A percentile compares a stretch with the other conserved stretches of the same genome.
phyloP scores from a whole-genome alignment of 2,797 vertebrate species.

The Fistularia tabacaria region DNA sequence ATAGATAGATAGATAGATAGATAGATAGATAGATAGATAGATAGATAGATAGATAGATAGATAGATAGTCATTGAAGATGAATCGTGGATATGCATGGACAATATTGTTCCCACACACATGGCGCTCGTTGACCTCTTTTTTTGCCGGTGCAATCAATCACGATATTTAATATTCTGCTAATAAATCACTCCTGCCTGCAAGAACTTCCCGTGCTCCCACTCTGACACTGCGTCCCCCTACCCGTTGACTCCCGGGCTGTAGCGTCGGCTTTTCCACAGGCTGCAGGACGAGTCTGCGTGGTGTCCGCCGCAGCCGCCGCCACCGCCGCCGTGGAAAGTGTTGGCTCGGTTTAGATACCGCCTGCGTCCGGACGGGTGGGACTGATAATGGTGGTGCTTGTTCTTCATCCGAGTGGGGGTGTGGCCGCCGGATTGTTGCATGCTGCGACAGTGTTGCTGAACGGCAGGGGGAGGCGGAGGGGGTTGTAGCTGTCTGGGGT shows the following conservation, averaged over 20 bases:
- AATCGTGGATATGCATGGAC: no score
- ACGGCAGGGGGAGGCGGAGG: slow-evolving; percentile 38
- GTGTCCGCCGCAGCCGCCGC: slow-evolving; percentile 66
- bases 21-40: no score
- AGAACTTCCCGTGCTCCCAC: neutral
- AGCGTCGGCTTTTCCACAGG: slow-evolving; percentile 88
- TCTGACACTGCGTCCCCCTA: slow-evolving; percentile 55
- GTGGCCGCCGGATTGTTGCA: slow-evolving; percentile 66
- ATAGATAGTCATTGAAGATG: no score
- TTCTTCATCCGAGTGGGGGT: slow-evolving; percentile 64
- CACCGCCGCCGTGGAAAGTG: slow-evolving; percentile 87
- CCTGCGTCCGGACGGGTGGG: slow-evolving; percentile 77
- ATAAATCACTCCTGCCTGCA: no score
- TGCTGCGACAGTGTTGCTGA: slow-evolving; percentile 69
- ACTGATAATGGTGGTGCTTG: slow-evolving; percentile 54
- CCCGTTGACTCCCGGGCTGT: slow-evolving; percentile 91
- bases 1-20: no score
- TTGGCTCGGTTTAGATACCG: slow-evolving; percentile 91
- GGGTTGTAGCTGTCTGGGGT: slow-evolving; percentile 40
- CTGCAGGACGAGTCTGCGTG: slow-evolving; percentile 79
- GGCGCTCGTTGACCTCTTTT: no score
- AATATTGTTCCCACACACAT: no score
- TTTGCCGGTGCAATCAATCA: no score
- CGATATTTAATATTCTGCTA: no score
- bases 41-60: no score